A percentile compares a stretch with the other conserved stretches of the same genome.
These are phyloP conservation scores for Agrochola lychnidis DNA, from an alignment of 2,888 invertebrate species.

Conservation along the genomic window DNA sequence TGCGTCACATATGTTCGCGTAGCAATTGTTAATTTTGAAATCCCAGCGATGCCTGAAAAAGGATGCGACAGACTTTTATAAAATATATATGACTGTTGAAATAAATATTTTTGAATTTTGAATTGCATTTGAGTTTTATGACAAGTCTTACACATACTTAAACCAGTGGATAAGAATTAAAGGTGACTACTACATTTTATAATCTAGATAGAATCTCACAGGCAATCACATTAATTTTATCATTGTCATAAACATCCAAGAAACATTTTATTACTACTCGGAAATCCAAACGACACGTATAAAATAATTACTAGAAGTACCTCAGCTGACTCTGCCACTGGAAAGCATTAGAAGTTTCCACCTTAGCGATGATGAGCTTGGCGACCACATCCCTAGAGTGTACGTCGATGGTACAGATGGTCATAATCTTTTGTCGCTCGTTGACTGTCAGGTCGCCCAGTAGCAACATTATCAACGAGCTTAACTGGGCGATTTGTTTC, in stretches of 20 bases:
- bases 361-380: constrained; percentile 95
- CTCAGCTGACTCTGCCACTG: constrained; percentile 98
- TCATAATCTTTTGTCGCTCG: constrained; percentile 98
- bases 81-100: not conserved
- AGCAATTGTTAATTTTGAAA: constrained; percentile 94
- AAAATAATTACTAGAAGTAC: constrained; percentile 57
- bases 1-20: constrained; percentile 98
- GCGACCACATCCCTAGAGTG: constrained; percentile 98
- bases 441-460: constrained; percentile 95
- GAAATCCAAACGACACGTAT: not conserved
- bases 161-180: not conserved
- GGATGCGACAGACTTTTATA: not conserved
- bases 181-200: not conserved
- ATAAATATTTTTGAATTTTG: too few relatives aligned
- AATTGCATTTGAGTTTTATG: too few relatives aligned
- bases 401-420: constrained; percentile 98
- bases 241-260: not conserved
- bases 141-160: not conserved
- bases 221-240: constrained; percentile 1
- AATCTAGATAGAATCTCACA: not conserved
- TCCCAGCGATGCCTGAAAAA: constrained; percentile 94
- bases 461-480: constrained; percentile 95
- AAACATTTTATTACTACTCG: not conserved
- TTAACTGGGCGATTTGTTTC: constrained; percentile 96
- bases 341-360: constrained; percentile 95